These are phyloP conservation scores for Cancer borealis DNA, from an alignment of 2,888 invertebrate species.

Conservation along the genomic window DNA sequence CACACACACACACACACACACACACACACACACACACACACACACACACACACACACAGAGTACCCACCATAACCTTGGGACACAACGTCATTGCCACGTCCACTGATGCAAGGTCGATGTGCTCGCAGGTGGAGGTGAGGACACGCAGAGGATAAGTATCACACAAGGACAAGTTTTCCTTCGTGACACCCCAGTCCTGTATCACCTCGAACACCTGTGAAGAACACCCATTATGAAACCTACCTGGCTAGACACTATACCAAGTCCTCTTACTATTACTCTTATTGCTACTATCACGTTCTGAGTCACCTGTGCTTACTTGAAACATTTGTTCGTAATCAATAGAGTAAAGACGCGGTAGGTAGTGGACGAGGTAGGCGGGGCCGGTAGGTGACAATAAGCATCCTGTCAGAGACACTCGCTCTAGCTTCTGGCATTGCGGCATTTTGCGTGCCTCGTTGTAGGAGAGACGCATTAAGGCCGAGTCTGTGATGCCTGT, in stretches of 20 bases:
- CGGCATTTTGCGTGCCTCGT: slow-evolving; percentile 51
- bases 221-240: neutral
- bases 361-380: slow-evolving; percentile 78
- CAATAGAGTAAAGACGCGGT: slow-evolving; percentile 79
- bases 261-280: neutral
- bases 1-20: too few species aligned
- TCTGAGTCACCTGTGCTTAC: slow-evolving; percentile 75
- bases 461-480: slow-evolving; percentile 78
- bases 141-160: slow-evolving; percentile 58
- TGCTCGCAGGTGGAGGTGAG: slow-evolving; percentile 59
- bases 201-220: slow-evolving; percentile 63
- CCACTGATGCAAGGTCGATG: slow-evolving; percentile 49
- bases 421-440: slow-evolving; percentile 78
- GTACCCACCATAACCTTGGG: slow-evolving; percentile 62
- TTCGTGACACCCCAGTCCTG: slow-evolving; percentile 58
- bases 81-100: slow-evolving; percentile 56
- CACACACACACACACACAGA: too few species aligned
- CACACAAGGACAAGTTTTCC: slow-evolving; percentile 50
- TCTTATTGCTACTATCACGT: neutral
- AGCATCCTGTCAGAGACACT: slow-evolving; percentile 79
- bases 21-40: too few species aligned
- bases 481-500: slow-evolving; percentile 79
- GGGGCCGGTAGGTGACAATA: slow-evolving; percentile 78
- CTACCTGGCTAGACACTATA: neutral
- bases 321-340: slow-evolving; percentile 80